Evolutionary conservation across 2,797 vertebrate genomes (phyloP).

Genomic region (Sebastes vulpes): DNA sequence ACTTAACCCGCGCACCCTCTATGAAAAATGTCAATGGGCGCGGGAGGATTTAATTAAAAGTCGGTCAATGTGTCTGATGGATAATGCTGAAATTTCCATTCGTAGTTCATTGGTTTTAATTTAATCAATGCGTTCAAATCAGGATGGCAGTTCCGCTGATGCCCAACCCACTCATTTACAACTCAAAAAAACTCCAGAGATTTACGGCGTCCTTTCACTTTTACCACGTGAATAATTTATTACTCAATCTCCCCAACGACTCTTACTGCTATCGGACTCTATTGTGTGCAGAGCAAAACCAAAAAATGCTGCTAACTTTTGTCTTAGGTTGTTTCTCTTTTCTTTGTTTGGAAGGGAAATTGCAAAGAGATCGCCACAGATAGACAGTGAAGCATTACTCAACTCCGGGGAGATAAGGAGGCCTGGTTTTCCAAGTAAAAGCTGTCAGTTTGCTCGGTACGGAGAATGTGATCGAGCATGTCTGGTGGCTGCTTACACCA

Average conservation of each 20-base stretch:
- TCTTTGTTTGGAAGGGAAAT: neutral
- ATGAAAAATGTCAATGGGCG: constrained; percentile 51
- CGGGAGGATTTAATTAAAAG: constrained; percentile 59
- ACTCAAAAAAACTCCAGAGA: constrained; percentile 60
- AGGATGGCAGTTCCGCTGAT: constrained; percentile 38
- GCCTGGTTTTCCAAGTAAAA: constrained; percentile 36
- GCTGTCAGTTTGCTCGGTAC: constrained; percentile 34
- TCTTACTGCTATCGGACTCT: constrained; percentile 13
- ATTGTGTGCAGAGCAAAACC: neutral
- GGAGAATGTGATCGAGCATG: constrained; percentile 63
- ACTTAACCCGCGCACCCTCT: constrained; percentile 53
- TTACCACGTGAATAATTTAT: constrained; percentile 66
- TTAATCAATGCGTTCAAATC: constrained; percentile 59
- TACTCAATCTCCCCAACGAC: constrained; percentile 38
- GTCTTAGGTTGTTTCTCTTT: neutral
- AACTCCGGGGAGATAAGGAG: constrained; percentile 35
- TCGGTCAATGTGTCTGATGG: constrained; percentile 35
- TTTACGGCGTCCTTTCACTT: constrained; percentile 58
- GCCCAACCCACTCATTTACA: constrained; percentile 45
- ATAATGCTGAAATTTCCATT: constrained; percentile 38
- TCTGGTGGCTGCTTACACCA: constrained; percentile 49
- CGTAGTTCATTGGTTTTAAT: constrained; percentile 52
- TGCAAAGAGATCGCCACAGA: constrained; percentile 9
- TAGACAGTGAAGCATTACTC: constrained; percentile 26
- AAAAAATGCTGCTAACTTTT: constrained; percentile 8